Conservation (phyloP, 2,113 vertebrate genomes). For the Monarcha castaneiventris region DNA sequence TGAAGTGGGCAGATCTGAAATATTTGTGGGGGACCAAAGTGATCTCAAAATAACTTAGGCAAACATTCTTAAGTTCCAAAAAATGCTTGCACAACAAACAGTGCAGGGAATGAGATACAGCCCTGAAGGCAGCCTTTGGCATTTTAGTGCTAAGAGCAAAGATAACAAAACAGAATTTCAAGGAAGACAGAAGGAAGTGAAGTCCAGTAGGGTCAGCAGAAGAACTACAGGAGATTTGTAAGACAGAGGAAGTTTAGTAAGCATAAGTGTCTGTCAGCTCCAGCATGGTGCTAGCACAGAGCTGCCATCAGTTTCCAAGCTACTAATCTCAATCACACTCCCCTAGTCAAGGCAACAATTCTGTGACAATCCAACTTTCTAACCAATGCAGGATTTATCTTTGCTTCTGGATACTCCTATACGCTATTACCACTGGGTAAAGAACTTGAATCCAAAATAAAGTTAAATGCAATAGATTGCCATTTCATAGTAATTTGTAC, state of each 20-base stretch:
- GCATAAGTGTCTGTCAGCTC: background rate
- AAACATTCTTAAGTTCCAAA: background rate
- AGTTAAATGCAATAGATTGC: background rate
- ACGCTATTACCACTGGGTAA: background rate
- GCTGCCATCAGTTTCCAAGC: background rate
- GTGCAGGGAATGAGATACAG: accelerated
- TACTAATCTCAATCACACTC: background rate
- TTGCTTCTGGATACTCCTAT: background rate
- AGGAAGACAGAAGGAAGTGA: background rate
- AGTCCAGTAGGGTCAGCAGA: background rate
- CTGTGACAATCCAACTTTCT: background rate
- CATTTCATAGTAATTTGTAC: background rate
- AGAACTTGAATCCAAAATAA: background rate
- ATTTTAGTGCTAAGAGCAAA: background rate
- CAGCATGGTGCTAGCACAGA: background rate
- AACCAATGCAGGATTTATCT: background rate
- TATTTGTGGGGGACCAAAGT: background rate
- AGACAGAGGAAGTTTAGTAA: background rate
- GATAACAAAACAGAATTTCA: background rate
- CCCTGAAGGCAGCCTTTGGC: background rate
- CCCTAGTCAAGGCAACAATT: background rate
- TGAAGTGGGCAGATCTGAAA: background rate
- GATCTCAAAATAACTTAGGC: background rate
- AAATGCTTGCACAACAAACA: background rate
- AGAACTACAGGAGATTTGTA: background rate